These are phyloP conservation scores for Stegodyphus dumicola DNA, from an alignment of 1,140 invertebrate genomes.

Conservation along the genomic window DNA sequence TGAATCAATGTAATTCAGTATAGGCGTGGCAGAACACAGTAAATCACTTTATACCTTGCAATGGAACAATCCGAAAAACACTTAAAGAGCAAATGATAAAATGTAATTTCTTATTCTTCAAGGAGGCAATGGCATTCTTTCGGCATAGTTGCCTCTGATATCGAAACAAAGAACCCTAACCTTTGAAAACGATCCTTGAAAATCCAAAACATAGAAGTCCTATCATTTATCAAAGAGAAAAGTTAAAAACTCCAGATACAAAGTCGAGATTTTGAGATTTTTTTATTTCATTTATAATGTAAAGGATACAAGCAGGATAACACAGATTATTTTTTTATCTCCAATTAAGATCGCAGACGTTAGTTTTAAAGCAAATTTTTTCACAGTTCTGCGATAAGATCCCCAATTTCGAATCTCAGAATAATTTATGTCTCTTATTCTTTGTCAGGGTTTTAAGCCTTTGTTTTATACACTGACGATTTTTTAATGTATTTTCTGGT, in stretches of 20 bases:
- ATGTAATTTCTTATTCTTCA: slow-evolving; percentile 8
- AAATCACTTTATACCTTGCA: slow-evolving; percentile 10
- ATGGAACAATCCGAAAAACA: slow-evolving; percentile 4
- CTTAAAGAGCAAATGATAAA: background rate
- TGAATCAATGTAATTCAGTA: background rate
- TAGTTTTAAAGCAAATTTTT: slow-evolving; percentile 2
- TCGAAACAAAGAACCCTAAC: background rate
- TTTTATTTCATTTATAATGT: background rate
- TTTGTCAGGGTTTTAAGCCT: no score
- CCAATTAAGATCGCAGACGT: background rate
- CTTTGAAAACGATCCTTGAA: no score
- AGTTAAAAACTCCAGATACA: background rate
- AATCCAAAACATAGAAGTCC: no score
- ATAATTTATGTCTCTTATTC: no score
- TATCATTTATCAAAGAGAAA: no score
- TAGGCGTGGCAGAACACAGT: slow-evolving; percentile 19
- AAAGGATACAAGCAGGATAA: background rate
- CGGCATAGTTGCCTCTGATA: slow-evolving; percentile 9
- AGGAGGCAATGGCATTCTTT: background rate
- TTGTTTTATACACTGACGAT: no score
- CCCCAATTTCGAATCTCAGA: slow-evolving; percentile 3
- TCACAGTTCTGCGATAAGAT: slow-evolving; percentile 2
- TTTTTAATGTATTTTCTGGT: no score
- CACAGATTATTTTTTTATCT: slow-evolving; percentile 1
- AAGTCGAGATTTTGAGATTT: background rate